These are phyloP conservation scores for Lampris incognitus DNA, from an alignment of 2,113 vertebrate species.

Conservation along the genomic window DNA sequence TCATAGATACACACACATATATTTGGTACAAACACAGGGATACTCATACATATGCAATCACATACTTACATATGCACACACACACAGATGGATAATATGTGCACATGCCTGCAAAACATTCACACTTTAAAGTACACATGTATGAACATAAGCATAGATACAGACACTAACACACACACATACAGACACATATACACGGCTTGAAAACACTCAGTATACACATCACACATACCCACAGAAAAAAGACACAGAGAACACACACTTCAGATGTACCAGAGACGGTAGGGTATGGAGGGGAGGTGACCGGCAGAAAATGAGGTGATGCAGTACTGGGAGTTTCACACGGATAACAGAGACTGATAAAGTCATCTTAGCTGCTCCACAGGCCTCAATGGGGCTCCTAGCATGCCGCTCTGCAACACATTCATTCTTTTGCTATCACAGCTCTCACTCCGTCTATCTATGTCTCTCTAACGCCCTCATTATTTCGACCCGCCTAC, in stretches of 20 bases:
- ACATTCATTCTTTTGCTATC: constrained; percentile 1
- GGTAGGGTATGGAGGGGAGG: constrained; percentile 43
- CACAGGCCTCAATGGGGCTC: constrained; percentile 16
- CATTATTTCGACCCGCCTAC: not conserved
- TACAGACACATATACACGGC: not conserved
- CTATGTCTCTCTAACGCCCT: not conserved
- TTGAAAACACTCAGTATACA: not conserved
- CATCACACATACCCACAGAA: not conserved
- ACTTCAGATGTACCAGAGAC: constrained; percentile 26
- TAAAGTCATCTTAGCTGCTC: constrained; percentile 34
- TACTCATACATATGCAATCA: too few relatives aligned
- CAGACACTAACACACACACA: not conserved
- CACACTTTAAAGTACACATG: not conserved
- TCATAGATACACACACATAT: not conserved
- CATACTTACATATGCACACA: not conserved
- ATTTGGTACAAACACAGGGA: not conserved
- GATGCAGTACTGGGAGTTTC: constrained; percentile 50
- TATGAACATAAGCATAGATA: not conserved
- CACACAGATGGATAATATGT: not conserved
- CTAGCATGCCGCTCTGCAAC: not conserved
- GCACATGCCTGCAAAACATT: not conserved
- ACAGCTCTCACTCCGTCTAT: not conserved
- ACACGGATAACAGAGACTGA: constrained; percentile 36
- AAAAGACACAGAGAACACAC: not conserved
- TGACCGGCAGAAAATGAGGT: constrained; percentile 42